Evolutionary conservation across 2,113 vertebrate species (phyloP).

Genomic region (Phyllostomus hastatus): DNA sequence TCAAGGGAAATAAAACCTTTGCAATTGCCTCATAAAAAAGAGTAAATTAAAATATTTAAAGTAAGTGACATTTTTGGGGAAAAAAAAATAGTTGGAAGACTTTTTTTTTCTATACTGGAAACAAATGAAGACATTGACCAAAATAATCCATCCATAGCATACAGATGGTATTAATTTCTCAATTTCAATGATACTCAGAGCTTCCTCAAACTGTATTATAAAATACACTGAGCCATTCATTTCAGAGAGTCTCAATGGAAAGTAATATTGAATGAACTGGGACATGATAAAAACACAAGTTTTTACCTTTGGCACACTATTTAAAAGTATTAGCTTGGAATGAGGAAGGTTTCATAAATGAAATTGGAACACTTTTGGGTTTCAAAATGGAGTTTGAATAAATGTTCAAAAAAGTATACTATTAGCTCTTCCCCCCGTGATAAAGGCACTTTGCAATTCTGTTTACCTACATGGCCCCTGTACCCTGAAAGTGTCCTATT

Average conservation of each 20-base stretch:
- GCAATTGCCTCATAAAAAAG: not conserved
- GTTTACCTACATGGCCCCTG: not conserved
- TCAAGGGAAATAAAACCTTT: too few relatives aligned
- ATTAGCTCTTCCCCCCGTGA: not conserved
- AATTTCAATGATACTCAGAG: not conserved
- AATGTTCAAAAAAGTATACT: not conserved
- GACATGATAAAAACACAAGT: constrained; percentile 17
- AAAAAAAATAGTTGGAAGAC: not conserved
- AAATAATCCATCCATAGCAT: not conserved
- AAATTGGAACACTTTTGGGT: constrained; percentile 21
- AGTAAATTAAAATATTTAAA: constrained; percentile 20
- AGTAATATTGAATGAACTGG: constrained; percentile 36
- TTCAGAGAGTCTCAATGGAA: not conserved
- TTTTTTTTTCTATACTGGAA: not conserved
- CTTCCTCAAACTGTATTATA: not conserved
- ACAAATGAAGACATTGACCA: not conserved
- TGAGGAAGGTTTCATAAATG: constrained; percentile 44
- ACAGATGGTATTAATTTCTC: not conserved
- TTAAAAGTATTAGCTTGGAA: constrained; percentile 33
- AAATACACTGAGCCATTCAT: not conserved
- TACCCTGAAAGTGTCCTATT: not conserved
- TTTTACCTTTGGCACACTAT: constrained; percentile 42
- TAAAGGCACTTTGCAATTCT: not conserved
- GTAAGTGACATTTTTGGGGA: not conserved
- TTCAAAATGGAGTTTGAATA: constrained; percentile 34